phyloP scores from a whole-genome alignment of 1,140 invertebrate genomes.

The Pseudomyrmex sp. region DNA sequence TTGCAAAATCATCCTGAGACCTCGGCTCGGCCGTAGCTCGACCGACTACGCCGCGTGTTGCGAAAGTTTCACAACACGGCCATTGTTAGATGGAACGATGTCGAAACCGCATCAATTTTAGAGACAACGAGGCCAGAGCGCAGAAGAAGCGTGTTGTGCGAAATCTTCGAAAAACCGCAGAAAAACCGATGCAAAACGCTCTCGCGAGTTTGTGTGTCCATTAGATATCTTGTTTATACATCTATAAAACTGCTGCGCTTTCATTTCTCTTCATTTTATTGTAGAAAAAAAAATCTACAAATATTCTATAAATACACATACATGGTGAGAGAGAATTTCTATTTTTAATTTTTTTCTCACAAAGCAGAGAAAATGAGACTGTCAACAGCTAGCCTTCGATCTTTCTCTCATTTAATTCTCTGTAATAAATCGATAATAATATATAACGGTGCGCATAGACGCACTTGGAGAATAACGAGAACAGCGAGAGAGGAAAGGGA shows the following conservation, averaged over 20 bases:
- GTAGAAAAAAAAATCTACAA: no score
- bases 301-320: no score
- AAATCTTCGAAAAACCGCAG: conserved; percentile 42
- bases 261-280: no score
- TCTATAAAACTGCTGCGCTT: no score
- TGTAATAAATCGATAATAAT: conserved; percentile 24
- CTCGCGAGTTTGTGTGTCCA: no score
- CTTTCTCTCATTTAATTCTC: conserved; percentile 25
- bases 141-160: conserved; percentile 5
- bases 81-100: conserved; percentile 79
- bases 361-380: neutral
- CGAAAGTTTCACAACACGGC: conserved; percentile 76
- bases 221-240: no score
- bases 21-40: conserved; percentile 55
- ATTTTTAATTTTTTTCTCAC: no score
- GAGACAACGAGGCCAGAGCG: conserved; percentile 68
- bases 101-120: conserved; percentile 78
- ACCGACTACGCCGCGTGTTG: conserved; percentile 55
- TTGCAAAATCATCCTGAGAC: conserved; percentile 80
- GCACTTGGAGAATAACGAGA: conserved; percentile 11
- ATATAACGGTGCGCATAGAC: neutral
- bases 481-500: neutral
- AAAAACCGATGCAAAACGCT: neutral
- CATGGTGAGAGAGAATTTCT: no score
- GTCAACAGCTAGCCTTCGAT: neutral